Conservation (phyloP, 2,888 invertebrate species). For the Petrolisthes cinctipes region DNA sequence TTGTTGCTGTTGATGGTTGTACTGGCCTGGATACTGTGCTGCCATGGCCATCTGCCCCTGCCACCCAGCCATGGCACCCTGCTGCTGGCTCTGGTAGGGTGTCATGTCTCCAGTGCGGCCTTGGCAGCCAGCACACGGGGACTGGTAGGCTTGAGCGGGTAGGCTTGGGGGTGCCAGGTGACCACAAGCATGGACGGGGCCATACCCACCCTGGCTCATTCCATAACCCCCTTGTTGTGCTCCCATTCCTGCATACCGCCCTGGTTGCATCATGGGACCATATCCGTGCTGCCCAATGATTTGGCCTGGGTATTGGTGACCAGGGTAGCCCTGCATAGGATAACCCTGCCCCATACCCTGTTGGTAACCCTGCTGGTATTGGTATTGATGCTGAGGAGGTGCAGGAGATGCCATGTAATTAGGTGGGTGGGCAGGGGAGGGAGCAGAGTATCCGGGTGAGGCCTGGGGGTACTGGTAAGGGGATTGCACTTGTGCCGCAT, state of each 20-base stretch:
- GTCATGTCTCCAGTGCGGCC: constrained; percentile 66
- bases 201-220: constrained; percentile 50
- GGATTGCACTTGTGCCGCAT: constrained; percentile 65
- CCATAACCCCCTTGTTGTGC: constrained; percentile 50
- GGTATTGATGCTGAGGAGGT: constrained; percentile 61
- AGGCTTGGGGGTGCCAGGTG: constrained; percentile 62
- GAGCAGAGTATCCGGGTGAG: constrained; percentile 57
- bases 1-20: constrained; percentile 27
- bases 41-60: constrained; percentile 50
- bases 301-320: constrained; percentile 64
- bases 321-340: constrained; percentile 58
- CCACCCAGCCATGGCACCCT: constrained; percentile 52
- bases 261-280: constrained; percentile 64
- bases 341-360: constrained; percentile 35
- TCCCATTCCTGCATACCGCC: constrained; percentile 57
- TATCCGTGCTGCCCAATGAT: constrained; percentile 66
- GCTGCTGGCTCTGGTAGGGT: constrained; percentile 45
- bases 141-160: constrained; percentile 60
- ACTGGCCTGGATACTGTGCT: constrained; percentile 55
- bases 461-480: constrained; percentile 59
- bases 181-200: constrained; percentile 65
- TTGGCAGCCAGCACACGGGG: constrained; percentile 67
- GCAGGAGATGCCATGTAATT: constrained; percentile 50
- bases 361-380: constrained; percentile 44
- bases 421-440: constrained; percentile 59